phyloP scores from a whole-genome alignment of 2,888 invertebrate genomes.

The Parelbella ahira region DNA sequence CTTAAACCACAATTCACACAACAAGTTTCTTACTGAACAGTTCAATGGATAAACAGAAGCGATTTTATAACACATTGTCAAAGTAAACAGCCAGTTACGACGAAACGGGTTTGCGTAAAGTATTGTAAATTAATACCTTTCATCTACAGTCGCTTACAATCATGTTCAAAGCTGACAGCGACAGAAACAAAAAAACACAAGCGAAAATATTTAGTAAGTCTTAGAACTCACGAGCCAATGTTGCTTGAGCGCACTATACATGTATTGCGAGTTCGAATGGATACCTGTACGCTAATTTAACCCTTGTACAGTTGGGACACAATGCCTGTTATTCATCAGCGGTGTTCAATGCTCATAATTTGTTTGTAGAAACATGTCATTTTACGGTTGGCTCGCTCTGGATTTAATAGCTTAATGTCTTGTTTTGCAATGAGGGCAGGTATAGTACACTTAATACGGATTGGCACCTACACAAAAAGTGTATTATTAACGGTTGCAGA shows the following conservation, averaged over 20 bases:
- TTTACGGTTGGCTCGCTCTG: slow-evolving; percentile 21
- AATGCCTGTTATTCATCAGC: slow-evolving; percentile 47
- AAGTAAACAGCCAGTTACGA: no score
- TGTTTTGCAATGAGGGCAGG: slow-evolving; percentile 21
- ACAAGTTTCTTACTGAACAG: no score
- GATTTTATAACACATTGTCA: no score
- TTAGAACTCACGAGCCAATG: neutral
- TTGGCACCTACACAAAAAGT: no score
- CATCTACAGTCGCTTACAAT: no score
- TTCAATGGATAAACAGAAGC: no score
- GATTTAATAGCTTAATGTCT: slow-evolving; percentile 29
- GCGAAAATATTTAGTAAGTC: neutral
- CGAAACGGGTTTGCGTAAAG: no score
- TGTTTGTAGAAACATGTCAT: slow-evolving; percentile 45
- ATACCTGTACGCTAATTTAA: neutral
- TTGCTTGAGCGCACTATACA: neutral
- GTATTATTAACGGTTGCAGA: no score
- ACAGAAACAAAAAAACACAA: no score
- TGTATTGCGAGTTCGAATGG: neutral
- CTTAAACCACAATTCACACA: no score
- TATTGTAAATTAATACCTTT: no score
- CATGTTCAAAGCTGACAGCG: no score
- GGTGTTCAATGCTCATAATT: slow-evolving; percentile 48
- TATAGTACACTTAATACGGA: slow-evolving; percentile 5
- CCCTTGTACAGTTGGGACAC: neutral